Conservation (phyloP, 2,797 vertebrate genomes). For the Danio jaintianensis region DNA sequence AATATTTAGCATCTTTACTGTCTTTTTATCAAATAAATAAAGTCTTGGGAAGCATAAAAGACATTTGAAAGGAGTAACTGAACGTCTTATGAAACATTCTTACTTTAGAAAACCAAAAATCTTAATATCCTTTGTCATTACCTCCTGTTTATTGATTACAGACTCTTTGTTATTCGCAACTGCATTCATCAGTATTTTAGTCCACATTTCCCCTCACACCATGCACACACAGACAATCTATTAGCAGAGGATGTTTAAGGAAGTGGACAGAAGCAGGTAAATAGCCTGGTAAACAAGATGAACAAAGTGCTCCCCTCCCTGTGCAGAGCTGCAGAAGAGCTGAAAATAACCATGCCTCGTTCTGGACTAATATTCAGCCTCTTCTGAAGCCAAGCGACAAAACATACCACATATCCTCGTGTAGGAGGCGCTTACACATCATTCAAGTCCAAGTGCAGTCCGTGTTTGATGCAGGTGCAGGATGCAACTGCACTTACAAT, state of each 20-base stretch:
- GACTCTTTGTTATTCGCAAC: background rate
- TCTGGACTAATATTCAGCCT: slow-evolving; percentile 36
- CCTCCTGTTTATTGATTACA: background rate
- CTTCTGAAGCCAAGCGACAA: slow-evolving; percentile 43
- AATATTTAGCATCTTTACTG: no score
- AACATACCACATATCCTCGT: slow-evolving; percentile 35
- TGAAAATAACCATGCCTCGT: slow-evolving; percentile 46
- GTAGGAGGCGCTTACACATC: slow-evolving; percentile 35
- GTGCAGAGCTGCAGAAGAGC: slow-evolving; percentile 63
- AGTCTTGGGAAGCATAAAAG: no score
- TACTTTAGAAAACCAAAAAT: no score
- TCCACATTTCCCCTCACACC: slow-evolving; percentile 44
- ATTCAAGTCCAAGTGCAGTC: slow-evolving; percentile 31
- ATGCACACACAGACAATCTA: slow-evolving; percentile 22
- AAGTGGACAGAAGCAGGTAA: slow-evolving; percentile 39
- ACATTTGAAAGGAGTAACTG: no score
- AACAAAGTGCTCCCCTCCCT: slow-evolving; percentile 64
- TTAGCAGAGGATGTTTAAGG: slow-evolving; percentile 15
- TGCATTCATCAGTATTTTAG: background rate
- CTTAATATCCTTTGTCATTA: no score
- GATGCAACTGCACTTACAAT: slow-evolving; percentile 30
- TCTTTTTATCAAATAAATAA: no score
- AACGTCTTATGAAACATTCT: no score
- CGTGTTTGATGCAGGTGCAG: slow-evolving; percentile 18
- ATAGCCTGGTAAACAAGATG: slow-evolving; percentile 56